Evolutionary conservation across 2,888 invertebrate species (phyloP).

Genomic region (Julus scanicus): DNA sequence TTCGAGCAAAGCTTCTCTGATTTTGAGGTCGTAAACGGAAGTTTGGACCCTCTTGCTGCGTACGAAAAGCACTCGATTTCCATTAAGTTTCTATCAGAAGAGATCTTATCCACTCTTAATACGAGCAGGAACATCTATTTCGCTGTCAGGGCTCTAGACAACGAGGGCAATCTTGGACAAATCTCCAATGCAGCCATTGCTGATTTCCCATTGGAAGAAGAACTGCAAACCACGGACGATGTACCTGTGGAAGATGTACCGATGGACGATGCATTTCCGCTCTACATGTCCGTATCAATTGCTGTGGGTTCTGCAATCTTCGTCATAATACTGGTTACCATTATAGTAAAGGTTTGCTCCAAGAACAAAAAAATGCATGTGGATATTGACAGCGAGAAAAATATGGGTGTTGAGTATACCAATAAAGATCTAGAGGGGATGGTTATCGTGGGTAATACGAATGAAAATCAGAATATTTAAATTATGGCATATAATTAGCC

Average conservation of each 20-base stretch:
- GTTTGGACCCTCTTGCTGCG: slow-evolving; percentile 10
- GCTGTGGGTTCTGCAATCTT: neutral
- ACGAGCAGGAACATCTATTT: slow-evolving; percentile 15
- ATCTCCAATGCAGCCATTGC: slow-evolving; percentile 44
- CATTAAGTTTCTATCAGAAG: neutral
- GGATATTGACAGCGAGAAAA: neutral
- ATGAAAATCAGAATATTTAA: neutral
- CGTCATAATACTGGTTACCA: neutral
- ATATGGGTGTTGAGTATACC: neutral
- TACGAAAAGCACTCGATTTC: neutral
- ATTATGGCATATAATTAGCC: neutral
- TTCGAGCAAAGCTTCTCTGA: neutral
- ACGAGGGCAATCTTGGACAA: slow-evolving; percentile 43
- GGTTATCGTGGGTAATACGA: neutral
- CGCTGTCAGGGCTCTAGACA: slow-evolving; percentile 45
- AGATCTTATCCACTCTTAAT: neutral
- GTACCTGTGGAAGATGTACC: too few relatives aligned
- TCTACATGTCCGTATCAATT: neutral
- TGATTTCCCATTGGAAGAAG: neutral
- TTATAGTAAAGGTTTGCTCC: neutral
- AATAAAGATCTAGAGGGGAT: neutral
- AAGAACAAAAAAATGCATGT: neutral
- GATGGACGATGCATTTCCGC: neutral
- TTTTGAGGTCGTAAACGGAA: neutral
- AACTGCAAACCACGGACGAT: neutral